phyloP scores from a whole-genome alignment of 1,140 invertebrate species.

The Eriocheir sinensis region DNA sequence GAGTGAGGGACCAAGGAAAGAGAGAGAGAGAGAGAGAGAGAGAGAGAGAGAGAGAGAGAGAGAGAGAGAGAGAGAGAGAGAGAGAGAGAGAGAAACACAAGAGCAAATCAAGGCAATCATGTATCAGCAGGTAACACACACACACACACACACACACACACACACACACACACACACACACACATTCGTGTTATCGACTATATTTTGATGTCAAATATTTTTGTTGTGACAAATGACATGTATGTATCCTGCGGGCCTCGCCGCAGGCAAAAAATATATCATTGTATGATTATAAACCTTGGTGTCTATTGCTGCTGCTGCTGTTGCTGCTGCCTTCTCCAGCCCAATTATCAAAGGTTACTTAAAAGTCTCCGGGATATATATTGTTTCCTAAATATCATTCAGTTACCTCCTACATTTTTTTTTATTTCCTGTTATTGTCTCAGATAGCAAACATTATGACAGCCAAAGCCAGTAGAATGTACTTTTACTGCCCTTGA shows the following conservation, averaged over 20 bases:
- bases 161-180: not conserved
- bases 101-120: too few relatives aligned
- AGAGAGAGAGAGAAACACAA: constrained; percentile 3
- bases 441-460: too few relatives aligned
- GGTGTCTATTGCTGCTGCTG: too few relatives aligned
- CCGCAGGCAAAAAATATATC: not conserved
- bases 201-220: constrained; percentile 9
- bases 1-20: constrained; percentile 11
- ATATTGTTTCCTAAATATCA: too few relatives aligned
- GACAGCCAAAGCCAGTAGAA: too few relatives aligned
- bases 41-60: constrained; percentile 44
- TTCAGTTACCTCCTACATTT: too few relatives aligned
- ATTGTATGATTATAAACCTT: too few relatives aligned
- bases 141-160: not conserved
- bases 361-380: too few relatives aligned
- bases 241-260: not conserved
- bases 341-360: too few relatives aligned
- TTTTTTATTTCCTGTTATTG: too few relatives aligned
- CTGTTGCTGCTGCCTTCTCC: too few relatives aligned
- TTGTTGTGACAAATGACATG: not conserved
- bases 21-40: constrained; percentile 27
- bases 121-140: not conserved
- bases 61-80: constrained; percentile 36
- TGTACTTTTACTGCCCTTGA: too few relatives aligned
- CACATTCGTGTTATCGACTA: not conserved